Conservation (phyloP, 1,140 invertebrate genomes). For the Drosophila simulans region DNA sequence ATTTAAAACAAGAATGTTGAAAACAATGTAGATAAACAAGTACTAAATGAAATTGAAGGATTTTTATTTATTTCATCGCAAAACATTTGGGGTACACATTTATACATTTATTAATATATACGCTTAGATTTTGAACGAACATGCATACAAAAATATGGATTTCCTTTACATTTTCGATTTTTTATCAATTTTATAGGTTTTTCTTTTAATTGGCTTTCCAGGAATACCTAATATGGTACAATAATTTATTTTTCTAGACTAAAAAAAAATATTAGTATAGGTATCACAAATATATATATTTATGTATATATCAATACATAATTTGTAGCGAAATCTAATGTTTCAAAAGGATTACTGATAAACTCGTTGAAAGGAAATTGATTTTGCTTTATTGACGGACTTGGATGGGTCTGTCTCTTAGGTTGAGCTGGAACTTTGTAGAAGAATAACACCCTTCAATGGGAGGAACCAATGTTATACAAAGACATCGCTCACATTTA, state of each 20-base stretch:
- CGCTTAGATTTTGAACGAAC: slow-evolving; percentile 42
- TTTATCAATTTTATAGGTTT: not conserved
- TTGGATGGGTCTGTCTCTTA: slow-evolving; percentile 40
- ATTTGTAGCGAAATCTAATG: slow-evolving; percentile 45
- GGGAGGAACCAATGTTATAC: slow-evolving; percentile 37
- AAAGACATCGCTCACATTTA: slow-evolving; percentile 29
- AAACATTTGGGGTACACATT: slow-evolving; percentile 38
- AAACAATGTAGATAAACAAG: not conserved
- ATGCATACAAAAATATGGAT: slow-evolving; percentile 60
- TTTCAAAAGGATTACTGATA: slow-evolving; percentile 28
- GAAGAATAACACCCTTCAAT: slow-evolving; percentile 19
- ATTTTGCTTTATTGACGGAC: slow-evolving; percentile 34
- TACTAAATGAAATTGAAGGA: not conserved
- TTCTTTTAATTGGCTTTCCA: slow-evolving; percentile 52
- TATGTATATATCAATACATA: slow-evolving; percentile 40
- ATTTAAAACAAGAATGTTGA: no score
- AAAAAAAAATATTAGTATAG: slow-evolving; percentile 58
- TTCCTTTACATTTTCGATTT: slow-evolving; percentile 29
- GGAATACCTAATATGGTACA: slow-evolving; percentile 70
- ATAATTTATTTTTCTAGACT: slow-evolving; percentile 65
- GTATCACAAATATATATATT: slow-evolving; percentile 72
- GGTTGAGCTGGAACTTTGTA: slow-evolving; percentile 58
- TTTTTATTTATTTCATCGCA: slow-evolving; percentile 38
- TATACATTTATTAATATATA: slow-evolving; percentile 28
- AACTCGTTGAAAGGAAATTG: slow-evolving; percentile 37